Conservation (phyloP, 2,797 vertebrate species). For the Oreochromis mossambicus region DNA sequence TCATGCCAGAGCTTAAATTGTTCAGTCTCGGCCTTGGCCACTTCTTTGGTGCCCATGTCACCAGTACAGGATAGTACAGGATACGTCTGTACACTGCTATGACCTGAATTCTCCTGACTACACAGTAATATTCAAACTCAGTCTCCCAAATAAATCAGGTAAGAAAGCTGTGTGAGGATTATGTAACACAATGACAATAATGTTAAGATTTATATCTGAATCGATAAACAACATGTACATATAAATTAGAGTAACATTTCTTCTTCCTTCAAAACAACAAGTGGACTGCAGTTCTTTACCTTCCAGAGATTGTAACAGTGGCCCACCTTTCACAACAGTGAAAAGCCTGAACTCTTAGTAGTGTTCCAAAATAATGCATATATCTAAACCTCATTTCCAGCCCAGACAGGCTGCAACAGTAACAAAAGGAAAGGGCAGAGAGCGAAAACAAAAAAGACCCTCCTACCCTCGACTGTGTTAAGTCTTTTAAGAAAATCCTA, state of each 20-base stretch:
- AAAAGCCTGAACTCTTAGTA: slow-evolving; percentile 49
- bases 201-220: slow-evolving; percentile 53
- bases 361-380: slow-evolving; percentile 64
- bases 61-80: slow-evolving; percentile 43
- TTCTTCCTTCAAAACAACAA: slow-evolving; percentile 61
- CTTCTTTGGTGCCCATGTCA: slow-evolving; percentile 48
- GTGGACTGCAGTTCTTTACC: slow-evolving; percentile 29
- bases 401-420: slow-evolving; percentile 45
- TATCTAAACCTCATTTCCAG: slow-evolving; percentile 59
- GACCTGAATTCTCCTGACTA: slow-evolving; percentile 45
- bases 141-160: slow-evolving; percentile 68
- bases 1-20: slow-evolving; percentile 51
- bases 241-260: slow-evolving; percentile 60
- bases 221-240: slow-evolving; percentile 54
- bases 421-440: slow-evolving; percentile 59
- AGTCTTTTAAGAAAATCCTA: slow-evolving; percentile 58
- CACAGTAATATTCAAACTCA: slow-evolving; percentile 56
- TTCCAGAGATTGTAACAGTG: slow-evolving; percentile 35
- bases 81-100: slow-evolving; percentile 43
- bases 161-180: slow-evolving; percentile 61
- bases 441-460: slow-evolving; percentile 35
- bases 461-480: slow-evolving; percentile 39
- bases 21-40: slow-evolving; percentile 25
- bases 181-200: slow-evolving; percentile 58
- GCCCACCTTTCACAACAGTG: slow-evolving; percentile 37